Evolutionary conservation across 2,888 invertebrate species (phyloP).

Genomic region (Schrankia costaestrigalis): DNA sequence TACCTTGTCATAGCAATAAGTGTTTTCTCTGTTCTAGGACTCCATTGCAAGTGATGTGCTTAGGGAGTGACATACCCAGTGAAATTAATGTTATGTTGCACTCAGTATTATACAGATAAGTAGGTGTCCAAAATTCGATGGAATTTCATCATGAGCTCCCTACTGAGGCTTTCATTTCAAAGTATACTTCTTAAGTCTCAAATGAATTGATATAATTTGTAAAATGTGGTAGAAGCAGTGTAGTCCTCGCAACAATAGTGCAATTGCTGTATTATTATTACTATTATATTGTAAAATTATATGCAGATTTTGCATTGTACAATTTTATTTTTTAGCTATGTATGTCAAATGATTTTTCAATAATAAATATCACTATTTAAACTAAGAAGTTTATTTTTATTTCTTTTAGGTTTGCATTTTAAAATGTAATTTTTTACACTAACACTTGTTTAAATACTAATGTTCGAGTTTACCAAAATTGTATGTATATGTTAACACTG

Average conservation of each 20-base stretch:
- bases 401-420: constrained; percentile 62
- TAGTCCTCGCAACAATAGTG: constrained; percentile 80
- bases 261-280: constrained; percentile 69
- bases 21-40: constrained; percentile 53
- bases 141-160: constrained; percentile 64
- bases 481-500: too few relatives aligned
- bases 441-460: constrained; percentile 34
- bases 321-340: constrained; percentile 77
- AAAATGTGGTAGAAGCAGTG: constrained; percentile 67
- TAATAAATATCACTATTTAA: constrained; percentile 75
- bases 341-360: constrained; percentile 73
- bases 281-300: constrained; percentile 71
- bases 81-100: constrained; percentile 70
- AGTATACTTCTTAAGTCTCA: constrained; percentile 53
- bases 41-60: constrained; percentile 51
- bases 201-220: constrained; percentile 58
- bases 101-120: constrained; percentile 73
- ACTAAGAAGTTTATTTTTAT: constrained; percentile 68
- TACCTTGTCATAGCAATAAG: constrained; percentile 54
- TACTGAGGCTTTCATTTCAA: constrained; percentile 61
- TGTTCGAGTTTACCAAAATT: too few relatives aligned
- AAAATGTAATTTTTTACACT: constrained; percentile 46
- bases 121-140: constrained; percentile 60
- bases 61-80: constrained; percentile 58
- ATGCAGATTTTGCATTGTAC: constrained; percentile 77